phyloP scores from a whole-genome alignment of 2,888 invertebrate genomes.

The Meloe dianella region DNA sequence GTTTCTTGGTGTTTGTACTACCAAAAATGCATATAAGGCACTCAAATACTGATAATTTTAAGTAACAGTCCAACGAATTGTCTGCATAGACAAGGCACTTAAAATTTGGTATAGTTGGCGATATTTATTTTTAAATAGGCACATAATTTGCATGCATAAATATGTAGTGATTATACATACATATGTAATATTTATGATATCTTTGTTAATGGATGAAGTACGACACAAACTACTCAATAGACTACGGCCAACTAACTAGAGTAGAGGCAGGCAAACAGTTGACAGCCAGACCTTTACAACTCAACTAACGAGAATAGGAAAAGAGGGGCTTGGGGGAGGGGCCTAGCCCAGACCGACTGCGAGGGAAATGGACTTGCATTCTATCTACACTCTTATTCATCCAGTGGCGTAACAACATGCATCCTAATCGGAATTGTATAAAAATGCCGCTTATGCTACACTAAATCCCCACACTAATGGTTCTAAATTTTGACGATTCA shows the following conservation, averaged over 20 bases:
- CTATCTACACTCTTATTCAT: slow-evolving; percentile 48
- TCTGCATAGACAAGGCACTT: neutral
- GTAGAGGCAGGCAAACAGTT: slow-evolving; percentile 56
- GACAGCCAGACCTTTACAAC: slow-evolving; percentile 61
- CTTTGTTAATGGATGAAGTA: slow-evolving; percentile 42
- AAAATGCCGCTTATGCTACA: too few relatives aligned
- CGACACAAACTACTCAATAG: slow-evolving; percentile 41
- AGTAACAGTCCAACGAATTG: neutral
- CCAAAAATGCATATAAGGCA: neutral
- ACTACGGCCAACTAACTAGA: slow-evolving; percentile 57
- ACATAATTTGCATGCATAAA: neutral
- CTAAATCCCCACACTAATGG: too few relatives aligned
- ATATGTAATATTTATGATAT: slow-evolving; percentile 32
- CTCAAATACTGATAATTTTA: neutral
- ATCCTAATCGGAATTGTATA: neutral
- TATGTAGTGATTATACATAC: neutral
- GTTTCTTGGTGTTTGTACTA: neutral
- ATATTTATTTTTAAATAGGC: neutral
- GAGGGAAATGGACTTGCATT: slow-evolving; percentile 54
- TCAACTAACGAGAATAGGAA: slow-evolving; percentile 59
- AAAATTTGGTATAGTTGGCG: neutral
- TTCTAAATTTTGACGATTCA: too few relatives aligned
- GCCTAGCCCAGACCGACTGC: slow-evolving; percentile 50
- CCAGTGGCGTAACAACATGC: slow-evolving; percentile 46
- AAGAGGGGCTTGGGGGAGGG: slow-evolving; percentile 52